Conservation (phyloP, 2,113 vertebrate genomes). For the Pan paniscus region DNA sequence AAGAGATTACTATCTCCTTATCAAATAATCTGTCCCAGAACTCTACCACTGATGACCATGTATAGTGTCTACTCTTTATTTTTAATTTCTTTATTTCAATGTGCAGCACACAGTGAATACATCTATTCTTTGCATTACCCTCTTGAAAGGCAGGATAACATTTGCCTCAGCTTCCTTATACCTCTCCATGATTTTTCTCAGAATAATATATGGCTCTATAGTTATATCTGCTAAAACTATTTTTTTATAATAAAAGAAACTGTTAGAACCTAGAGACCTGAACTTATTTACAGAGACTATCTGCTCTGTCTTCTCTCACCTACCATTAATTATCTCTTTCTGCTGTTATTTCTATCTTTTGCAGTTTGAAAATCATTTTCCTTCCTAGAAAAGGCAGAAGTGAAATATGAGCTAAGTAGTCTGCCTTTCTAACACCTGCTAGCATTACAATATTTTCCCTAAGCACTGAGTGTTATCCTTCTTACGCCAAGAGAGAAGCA, state of each 20-base stretch:
- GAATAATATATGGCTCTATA: slow-evolving; percentile 12
- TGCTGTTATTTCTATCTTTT: slow-evolving; percentile 65
- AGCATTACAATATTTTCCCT: slow-evolving; percentile 19
- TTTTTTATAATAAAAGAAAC: slow-evolving; percentile 18
- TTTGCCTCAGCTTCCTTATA: slow-evolving; percentile 26
- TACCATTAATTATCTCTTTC: slow-evolving; percentile 64
- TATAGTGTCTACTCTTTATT: not conserved
- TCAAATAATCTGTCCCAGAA: slow-evolving; percentile 38
- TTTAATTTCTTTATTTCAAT: too few relatives aligned
- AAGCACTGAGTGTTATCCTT: slow-evolving; percentile 36
- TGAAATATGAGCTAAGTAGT: slow-evolving; percentile 51
- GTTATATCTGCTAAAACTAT: slow-evolving; percentile 1
- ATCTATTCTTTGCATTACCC: not conserved
- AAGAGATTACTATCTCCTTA: slow-evolving; percentile 35
- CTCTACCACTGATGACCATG: slow-evolving; percentile 1
- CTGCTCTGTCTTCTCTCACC: slow-evolving; percentile 51
- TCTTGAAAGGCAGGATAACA: slow-evolving; percentile 27
- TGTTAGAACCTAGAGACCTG: slow-evolving; percentile 36
- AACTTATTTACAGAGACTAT: slow-evolving; percentile 45
- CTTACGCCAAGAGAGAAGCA: slow-evolving; percentile 4
- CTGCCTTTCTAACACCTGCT: slow-evolving; percentile 52
- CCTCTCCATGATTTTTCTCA: slow-evolving; percentile 30
- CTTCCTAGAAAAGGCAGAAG: slow-evolving; percentile 67
- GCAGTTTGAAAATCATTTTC: slow-evolving; percentile 67
- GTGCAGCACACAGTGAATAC: too few relatives aligned